Evolutionary conservation across 1,140 invertebrate species (phyloP).

Genomic region (Uloborus diversus): DNA sequence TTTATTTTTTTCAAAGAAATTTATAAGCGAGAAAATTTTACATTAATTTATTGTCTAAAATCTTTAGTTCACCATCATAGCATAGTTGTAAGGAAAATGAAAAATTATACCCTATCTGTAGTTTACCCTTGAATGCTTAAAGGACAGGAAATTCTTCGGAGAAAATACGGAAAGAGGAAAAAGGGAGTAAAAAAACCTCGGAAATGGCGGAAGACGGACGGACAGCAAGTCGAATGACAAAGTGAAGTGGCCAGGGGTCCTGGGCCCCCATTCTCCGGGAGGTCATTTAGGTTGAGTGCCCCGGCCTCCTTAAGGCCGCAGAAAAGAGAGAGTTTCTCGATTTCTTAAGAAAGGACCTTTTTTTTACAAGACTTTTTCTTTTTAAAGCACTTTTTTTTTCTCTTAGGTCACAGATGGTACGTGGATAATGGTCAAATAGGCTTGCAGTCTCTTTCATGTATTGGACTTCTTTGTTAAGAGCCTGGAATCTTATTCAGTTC

Average conservation of each 20-base stretch:
- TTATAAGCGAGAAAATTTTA: too few species aligned
- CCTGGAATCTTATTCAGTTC: too few species aligned
- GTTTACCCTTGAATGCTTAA: too few species aligned
- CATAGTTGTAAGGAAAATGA: too few species aligned
- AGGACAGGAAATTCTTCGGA: too few species aligned
- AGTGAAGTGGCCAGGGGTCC: constrained; percentile 47
- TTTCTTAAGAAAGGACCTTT: background rate
- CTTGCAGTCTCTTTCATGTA: constrained; percentile 1
- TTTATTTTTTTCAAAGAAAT: too few species aligned
- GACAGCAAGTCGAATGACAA: constrained; percentile 31
- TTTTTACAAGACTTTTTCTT: background rate
- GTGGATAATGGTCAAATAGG: constrained; percentile 41
- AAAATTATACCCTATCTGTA: too few species aligned
- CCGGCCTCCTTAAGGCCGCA: constrained; percentile 26
- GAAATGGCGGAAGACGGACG: background rate
- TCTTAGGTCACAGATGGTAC: background rate
- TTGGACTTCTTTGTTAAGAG: too few species aligned
- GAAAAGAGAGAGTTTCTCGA: constrained; percentile 4
- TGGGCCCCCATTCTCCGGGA: constrained; percentile 25
- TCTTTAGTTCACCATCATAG: too few species aligned
- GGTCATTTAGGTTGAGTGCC: constrained; percentile 53
- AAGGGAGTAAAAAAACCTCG: too few species aligned
- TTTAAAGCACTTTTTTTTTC: constrained; percentile 22
- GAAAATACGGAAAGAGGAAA: background rate
- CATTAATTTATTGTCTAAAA: too few species aligned